A percentile compares a stretch with the other conserved stretches of the same genome.
These are phyloP conservation scores for Varroa destructor DNA, from an alignment of 1,140 invertebrate species.

Conservation along the genomic window DNA sequence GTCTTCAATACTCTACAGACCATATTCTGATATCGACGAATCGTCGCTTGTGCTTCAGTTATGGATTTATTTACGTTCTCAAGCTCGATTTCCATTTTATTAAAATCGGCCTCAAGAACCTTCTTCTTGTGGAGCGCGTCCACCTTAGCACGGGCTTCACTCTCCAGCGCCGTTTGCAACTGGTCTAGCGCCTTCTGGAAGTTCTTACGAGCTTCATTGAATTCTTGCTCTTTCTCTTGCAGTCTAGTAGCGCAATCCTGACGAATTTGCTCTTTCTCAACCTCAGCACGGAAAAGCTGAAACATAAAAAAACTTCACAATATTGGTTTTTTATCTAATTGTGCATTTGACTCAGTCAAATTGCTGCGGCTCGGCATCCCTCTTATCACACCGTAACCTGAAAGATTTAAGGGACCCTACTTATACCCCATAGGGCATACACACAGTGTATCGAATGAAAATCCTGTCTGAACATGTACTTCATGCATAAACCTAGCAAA, in stretches of 20 bases:
- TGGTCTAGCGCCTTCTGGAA: conserved; percentile 30
- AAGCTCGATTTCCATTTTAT: conserved; percentile 12
- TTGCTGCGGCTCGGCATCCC: no score
- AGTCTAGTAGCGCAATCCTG: conserved; percentile 7
- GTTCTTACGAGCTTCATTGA: conserved; percentile 30
- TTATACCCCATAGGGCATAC: no score
- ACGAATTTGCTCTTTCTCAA: conserved; percentile 21
- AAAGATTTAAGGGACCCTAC: no score
- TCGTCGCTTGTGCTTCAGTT: conserved; percentile 23
- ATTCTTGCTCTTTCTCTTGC: conserved; percentile 16
- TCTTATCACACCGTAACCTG: no score
- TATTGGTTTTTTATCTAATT: not conserved
- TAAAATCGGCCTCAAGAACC: not conserved
- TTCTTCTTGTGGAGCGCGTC: conserved; percentile 2
- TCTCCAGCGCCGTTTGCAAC: conserved; percentile 25
- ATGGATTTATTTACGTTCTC: conserved; percentile 17
- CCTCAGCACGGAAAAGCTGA: not conserved
- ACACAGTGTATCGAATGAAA: no score
- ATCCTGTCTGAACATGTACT: no score
- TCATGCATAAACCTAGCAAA: no score
- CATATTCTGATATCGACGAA: conserved; percentile 10
- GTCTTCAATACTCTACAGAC: not conserved
- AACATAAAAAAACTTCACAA: not conserved
- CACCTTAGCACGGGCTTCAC: conserved; percentile 1
- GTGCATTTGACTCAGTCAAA: no score